Conservation (phyloP, 2,797 vertebrate genomes). For the Oreonectes daqikongensis region DNA sequence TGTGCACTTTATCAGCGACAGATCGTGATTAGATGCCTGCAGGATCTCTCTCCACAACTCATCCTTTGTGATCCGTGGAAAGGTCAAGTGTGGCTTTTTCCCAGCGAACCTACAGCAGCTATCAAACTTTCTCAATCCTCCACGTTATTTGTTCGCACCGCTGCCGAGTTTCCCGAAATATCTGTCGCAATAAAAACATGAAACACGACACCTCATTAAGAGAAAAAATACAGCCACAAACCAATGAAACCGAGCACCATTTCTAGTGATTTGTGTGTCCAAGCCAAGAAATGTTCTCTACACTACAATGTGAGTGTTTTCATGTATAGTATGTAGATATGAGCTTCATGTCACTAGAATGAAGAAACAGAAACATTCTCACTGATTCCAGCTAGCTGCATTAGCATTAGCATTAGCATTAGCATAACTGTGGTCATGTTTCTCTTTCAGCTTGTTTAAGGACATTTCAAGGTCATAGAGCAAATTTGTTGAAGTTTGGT, state of each 20-base stretch:
- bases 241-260: neutral
- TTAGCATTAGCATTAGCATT: too few relatives aligned
- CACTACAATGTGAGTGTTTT: too few relatives aligned
- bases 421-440: too few relatives aligned
- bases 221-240: neutral
- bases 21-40: conserved; percentile 45
- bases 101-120: neutral
- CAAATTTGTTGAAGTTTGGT: too few relatives aligned
- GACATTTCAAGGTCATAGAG: too few relatives aligned
- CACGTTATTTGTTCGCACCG: neutral
- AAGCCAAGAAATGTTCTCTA: too few relatives aligned
- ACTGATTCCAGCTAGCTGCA: too few relatives aligned
- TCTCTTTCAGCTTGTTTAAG: too few relatives aligned
- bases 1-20: conserved; percentile 31
- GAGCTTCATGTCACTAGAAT: neutral
- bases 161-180: neutral
- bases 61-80: conserved; percentile 40
- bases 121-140: neutral
- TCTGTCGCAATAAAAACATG: too few relatives aligned
- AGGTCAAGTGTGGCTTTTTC: conserved; percentile 53
- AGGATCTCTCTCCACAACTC: conserved; percentile 11
- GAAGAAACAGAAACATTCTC: too few relatives aligned
- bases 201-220: neutral
- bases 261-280: neutral
- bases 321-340: neutral